Base-by-base conservation (phyloP, 2,797 vertebrate genomes). In the Xiphophorus birchmanni region DNA sequence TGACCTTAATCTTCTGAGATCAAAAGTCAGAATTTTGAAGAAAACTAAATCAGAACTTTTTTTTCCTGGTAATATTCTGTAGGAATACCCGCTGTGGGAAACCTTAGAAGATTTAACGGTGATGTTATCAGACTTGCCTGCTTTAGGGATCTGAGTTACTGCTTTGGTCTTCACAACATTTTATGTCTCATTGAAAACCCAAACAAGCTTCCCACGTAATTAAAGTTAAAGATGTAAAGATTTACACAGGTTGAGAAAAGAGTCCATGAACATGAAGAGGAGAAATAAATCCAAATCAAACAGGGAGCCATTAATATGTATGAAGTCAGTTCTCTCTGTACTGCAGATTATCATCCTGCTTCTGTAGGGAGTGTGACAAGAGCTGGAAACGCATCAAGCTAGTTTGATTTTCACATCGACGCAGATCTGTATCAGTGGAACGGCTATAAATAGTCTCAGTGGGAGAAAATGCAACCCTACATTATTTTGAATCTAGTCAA, bases 401-500 rank as follows among this genome's bases (percentile, higher is more conserved):
- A 65, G 83, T 91, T 92, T 89, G 73, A 81, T 87, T 88, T 89
- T 87, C 82, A 85, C 87, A 86, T 67, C 71, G 82, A 63, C 9
- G 2, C 82, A 89, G 78, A 86, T 91, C 84, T 80, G 75, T 86
- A 87, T 90, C 85, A 47, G 73, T 52, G 67, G 47, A 75, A 76
- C 26, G 44, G 72, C 72, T 89, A 89, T 87, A 88, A 90, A 91
- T 87, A 84, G 88, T 69, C 86, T 73, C 23, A 42, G 69, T 69
- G 88, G 80, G 82, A 54, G 48, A 77, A 63, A 63, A 86, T 88
- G 89, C 87, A 87, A 83, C 75, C 82, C 50, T 60, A 80, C 88
- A 86, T 90, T 83, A 83, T 80, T 40, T 86, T 86, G 91, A 90
- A 90, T 86, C 86, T 81, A 80, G 86, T 86, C 87, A 92, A 86